Percentiles rank a stretch among this genome's conserved stretches.
These are phyloP conservation scores for Chrysochloris asiatica DNA, from an alignment of 2,113 vertebrate species.

Conservation along the genomic window DNA sequence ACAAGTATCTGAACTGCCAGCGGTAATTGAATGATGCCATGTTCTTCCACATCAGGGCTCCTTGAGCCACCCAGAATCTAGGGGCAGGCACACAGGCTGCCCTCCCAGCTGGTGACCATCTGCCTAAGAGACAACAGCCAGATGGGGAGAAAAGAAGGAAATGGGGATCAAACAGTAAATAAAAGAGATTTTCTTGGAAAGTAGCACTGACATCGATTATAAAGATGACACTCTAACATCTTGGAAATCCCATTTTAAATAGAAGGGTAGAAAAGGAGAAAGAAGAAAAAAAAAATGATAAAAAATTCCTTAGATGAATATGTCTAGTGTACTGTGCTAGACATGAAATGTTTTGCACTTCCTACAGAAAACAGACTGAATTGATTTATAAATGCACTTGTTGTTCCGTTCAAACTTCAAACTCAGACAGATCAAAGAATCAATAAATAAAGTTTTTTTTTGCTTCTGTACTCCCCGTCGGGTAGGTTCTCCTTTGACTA, in stretches of 20 bases:
- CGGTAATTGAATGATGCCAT: slow-evolving; percentile 59
- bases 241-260: slow-evolving; percentile 82
- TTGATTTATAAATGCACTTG: slow-evolving; percentile 78
- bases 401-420: slow-evolving; percentile 73
- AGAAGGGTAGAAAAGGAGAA: slow-evolving; percentile 57
- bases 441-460: slow-evolving; percentile 47
- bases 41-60: slow-evolving; percentile 72
- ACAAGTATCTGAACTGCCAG: slow-evolving; percentile 74
- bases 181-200: slow-evolving; percentile 85
- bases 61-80: slow-evolving; percentile 72
- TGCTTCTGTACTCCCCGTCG: accelerated
- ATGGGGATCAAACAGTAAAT: slow-evolving; percentile 84
- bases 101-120: slow-evolving; percentile 88
- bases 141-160: slow-evolving; percentile 84
- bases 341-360: slow-evolving; percentile 55
- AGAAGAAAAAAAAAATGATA: neutral
- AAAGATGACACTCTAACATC: slow-evolving; percentile 81
- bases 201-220: slow-evolving; percentile 81
- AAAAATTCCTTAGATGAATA: slow-evolving; percentile 62
- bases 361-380: slow-evolving; percentile 60
- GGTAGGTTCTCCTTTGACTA: neutral
- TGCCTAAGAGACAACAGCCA: slow-evolving; percentile 88
- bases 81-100: slow-evolving; percentile 76
- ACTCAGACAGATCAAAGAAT: slow-evolving; percentile 66
- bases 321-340: slow-evolving; percentile 46